These are phyloP conservation scores for Miichthys miiuy DNA, from an alignment of 2,797 vertebrate genomes.

Conservation along the genomic window DNA sequence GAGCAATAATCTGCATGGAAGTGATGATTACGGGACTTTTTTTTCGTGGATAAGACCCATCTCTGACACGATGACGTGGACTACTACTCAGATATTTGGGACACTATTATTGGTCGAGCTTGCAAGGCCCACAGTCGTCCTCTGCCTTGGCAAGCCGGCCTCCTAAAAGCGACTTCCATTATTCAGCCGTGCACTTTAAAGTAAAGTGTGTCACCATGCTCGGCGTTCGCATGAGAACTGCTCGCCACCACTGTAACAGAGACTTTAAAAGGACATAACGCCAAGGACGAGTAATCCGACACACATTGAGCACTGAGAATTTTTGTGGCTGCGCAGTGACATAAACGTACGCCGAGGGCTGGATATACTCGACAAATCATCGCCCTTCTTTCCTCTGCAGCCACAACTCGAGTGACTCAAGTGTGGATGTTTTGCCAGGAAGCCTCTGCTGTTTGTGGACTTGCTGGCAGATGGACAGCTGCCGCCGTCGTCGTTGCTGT, in stretches of 20 bases:
- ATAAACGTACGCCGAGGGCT: conserved; percentile 11
- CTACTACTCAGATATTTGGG: conserved; percentile 1
- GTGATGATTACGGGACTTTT: conserved; percentile 24
- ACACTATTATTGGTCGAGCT: not conserved
- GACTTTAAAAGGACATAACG: conserved; percentile 39
- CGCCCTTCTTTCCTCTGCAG: conserved; percentile 5
- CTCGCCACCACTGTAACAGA: conserved; percentile 7
- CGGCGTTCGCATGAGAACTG: not conserved
- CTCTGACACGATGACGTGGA: conserved; percentile 3
- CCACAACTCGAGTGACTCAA: conserved; percentile 11
- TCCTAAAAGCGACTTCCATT: conserved; percentile 21
- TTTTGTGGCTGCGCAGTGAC: conserved; percentile 20
- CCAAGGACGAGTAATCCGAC: conserved; percentile 30
- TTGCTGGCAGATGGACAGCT: conserved; percentile 19
- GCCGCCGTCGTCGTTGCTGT: conserved; percentile 10
- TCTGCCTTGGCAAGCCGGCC: conserved; percentile 10
- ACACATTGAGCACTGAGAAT: not conserved
- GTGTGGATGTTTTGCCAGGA: conserved; percentile 22
- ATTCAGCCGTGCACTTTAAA: not conserved
- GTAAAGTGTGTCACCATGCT: not conserved
- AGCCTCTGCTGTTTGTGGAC: conserved; percentile 5
- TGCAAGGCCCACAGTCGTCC: not conserved
- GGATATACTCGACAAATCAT: conserved; percentile 30
- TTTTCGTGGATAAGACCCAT: conserved; percentile 11
- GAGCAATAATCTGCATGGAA: not conserved